A percentile compares a stretch with the other conserved stretches of the same genome.
phyloP scores from a whole-genome alignment of 2,113 vertebrate genomes.

The Nerophis ophidion region DNA sequence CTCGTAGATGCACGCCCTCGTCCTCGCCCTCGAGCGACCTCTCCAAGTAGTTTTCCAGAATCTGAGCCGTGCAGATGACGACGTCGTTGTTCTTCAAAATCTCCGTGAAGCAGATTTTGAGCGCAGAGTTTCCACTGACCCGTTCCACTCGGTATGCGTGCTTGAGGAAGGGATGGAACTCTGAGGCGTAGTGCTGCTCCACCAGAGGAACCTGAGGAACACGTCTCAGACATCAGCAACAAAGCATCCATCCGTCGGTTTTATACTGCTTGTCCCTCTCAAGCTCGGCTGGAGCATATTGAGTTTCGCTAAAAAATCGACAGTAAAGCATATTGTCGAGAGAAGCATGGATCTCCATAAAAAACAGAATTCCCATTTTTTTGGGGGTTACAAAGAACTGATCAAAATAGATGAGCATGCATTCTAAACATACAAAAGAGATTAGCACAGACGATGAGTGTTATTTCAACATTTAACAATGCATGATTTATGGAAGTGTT shows the following conservation, averaged over 20 bases:
- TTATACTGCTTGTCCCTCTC: no score
- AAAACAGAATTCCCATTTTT: neutral
- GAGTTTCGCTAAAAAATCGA: neutral
- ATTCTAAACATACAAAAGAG: no score
- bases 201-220: slow-evolving; percentile 81
- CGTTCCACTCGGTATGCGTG: slow-evolving; percentile 73
- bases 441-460: no score
- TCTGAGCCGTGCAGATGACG: slow-evolving; percentile 95
- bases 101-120: slow-evolving; percentile 91
- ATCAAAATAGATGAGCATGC: no score
- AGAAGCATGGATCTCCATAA: no score
- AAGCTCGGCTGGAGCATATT: no score
- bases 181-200: slow-evolving; percentile 83
- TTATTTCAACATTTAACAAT: no score
- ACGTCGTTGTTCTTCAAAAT: slow-evolving; percentile 80
- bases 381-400: no score
- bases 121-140: slow-evolving; percentile 84
- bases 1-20: slow-evolving; percentile 80
- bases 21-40: slow-evolving; percentile 74
- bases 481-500: neutral
- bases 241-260: no score
- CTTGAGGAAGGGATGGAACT: slow-evolving; percentile 83
- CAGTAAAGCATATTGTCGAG: no score
- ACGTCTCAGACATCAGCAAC: neutral
- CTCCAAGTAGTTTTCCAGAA: slow-evolving; percentile 87